phyloP scores from a whole-genome alignment of 2,113 vertebrate species.

The Illadopsis cleaveri region DNA sequence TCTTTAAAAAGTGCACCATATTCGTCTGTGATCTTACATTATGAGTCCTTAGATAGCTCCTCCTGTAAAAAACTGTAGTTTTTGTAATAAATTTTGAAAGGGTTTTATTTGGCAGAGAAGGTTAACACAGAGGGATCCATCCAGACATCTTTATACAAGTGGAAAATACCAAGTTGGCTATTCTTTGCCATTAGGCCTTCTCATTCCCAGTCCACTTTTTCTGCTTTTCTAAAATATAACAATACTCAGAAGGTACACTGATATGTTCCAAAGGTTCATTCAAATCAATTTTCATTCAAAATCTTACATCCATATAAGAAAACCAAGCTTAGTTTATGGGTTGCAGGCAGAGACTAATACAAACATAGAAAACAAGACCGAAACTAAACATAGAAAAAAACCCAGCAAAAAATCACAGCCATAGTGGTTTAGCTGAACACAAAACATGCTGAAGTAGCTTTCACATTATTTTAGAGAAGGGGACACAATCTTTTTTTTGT shows the following conservation, averaged over 20 bases:
- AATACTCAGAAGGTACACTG: background rate
- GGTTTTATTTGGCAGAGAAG: background rate
- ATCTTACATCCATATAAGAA: background rate
- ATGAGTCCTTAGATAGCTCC: background rate
- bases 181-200: background rate
- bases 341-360: background rate
- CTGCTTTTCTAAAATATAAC: background rate
- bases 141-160: background rate
- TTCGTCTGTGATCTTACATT: background rate
- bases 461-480: background rate
- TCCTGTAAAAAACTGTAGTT: background rate
- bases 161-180: background rate
- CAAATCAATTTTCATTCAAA: background rate
- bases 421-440: background rate
- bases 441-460: background rate
- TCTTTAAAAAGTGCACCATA: background rate
- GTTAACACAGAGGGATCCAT: background rate
- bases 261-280: background rate
- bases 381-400: background rate
- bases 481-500: fast-evolving
- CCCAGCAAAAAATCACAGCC: background rate
- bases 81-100: background rate
- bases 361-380: background rate
- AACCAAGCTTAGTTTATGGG: background rate
- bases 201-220: background rate